Base-by-base conservation (phyloP, 2,113 vertebrate genomes). In the Poeciliopsis prolifica region DNA sequence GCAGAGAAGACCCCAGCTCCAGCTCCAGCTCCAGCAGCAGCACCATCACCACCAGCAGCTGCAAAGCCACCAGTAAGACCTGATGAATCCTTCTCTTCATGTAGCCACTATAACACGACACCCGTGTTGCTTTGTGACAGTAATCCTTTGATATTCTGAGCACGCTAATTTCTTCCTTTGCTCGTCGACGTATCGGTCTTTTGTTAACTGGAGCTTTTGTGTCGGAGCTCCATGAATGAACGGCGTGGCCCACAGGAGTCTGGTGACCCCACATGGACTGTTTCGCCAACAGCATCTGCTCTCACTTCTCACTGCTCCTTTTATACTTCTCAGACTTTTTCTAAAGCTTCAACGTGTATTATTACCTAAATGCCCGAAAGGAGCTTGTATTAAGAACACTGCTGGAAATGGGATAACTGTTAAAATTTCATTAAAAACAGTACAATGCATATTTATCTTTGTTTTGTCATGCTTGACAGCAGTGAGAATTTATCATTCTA, bases 1-100 rank as follows among this genome's bases (percentile, higher is more conserved):
- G 82, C 92, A 37, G 96, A 94, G 78, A 97, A 96, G 91, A 88
- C 95, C 0, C 88, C 94, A 10, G 90, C 96, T 84, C 87, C 83
- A 4, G 63, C 74, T 54, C 54, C 87, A 1, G 70, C 76, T 75
- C 7, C 77, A 40, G 60, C 70, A 75, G 29, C 95, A 74, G 91
- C 93, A 65, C 91, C 81, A 77, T 5, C 75, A 67, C 1, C 84
- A 31, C 29, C 84, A 19, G 70, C 83, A 33, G 31, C 87, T 72
- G 81, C 87, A 77, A 91, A 92, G 79, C 82, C 87, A 28, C 48
- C 83, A 65, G 92, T 91, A 87, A 92, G 88, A 22, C 81, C 84
- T 31, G 61, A 79, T 64, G 70, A 86, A 74, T 68, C 79, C 79
- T 75, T 1, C 12, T 48, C 70, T 37, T 65, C 5, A 33, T 75